These are phyloP conservation scores for Phengaris arion DNA, from an alignment of 2,888 invertebrate genomes.

Conservation along the genomic window DNA sequence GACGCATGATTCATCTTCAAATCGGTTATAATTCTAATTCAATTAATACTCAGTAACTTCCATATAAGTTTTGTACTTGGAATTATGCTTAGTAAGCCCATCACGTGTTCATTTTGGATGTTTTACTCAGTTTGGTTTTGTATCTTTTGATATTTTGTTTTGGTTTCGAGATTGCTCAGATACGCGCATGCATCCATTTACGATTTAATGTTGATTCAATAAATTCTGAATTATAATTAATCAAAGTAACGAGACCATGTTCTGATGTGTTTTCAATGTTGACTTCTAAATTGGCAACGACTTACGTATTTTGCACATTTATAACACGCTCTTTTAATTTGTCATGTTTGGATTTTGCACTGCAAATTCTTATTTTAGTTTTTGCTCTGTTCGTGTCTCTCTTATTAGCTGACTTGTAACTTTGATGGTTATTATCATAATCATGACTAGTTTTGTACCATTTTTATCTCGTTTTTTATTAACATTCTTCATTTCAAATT, in stretches of 20 bases:
- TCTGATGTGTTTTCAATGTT: slow-evolving; percentile 32
- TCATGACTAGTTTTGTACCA: slow-evolving; percentile 16
- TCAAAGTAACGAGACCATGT: slow-evolving; percentile 33
- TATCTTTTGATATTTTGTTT: slow-evolving; percentile 35
- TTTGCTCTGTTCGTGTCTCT: background rate
- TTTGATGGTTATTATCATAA: slow-evolving; percentile 2
- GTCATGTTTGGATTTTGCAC: background rate
- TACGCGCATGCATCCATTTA: slow-evolving; percentile 34
- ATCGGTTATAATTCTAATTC: slow-evolving; percentile 69
- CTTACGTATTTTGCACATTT: slow-evolving; percentile 3
- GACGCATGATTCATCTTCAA: slow-evolving; percentile 71
- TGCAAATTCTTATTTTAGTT: background rate
- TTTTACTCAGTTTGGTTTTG: slow-evolving; percentile 38
- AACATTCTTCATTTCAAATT: background rate
- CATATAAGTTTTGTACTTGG: slow-evolving; percentile 55
- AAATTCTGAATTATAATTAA: slow-evolving; percentile 38
- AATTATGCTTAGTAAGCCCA: slow-evolving; percentile 43
- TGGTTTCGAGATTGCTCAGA: slow-evolving; percentile 33
- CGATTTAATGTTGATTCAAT: slow-evolving; percentile 41
- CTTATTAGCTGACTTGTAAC: background rate
- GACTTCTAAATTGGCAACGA: background rate
- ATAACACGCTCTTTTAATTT: background rate
- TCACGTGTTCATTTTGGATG: slow-evolving; percentile 34
- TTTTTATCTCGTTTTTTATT: slow-evolving; percentile 8
- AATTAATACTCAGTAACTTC: slow-evolving; percentile 64